Evolutionary conservation across 92 coral and sea anemone species (phyloP).

Genomic region (Ricordea florida): DNA sequence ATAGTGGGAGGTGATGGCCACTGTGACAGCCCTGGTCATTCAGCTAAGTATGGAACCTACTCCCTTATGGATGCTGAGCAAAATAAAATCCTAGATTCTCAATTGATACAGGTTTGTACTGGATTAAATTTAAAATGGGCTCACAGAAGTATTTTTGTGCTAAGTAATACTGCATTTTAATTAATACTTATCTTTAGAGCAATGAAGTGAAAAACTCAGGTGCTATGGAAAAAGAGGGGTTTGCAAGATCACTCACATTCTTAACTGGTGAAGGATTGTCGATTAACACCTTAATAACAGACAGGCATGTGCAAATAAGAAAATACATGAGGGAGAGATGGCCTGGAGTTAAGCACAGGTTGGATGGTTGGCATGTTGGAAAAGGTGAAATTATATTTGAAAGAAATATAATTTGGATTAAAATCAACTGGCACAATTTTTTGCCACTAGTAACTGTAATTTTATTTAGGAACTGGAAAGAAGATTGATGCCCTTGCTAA

Average conservation of each 20-base stretch:
- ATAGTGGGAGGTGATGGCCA: constrained; percentile 48
- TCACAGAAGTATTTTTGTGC: too few relatives aligned
- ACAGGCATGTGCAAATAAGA: constrained; percentile 13
- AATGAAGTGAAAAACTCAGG: too few relatives aligned
- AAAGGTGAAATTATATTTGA: constrained; percentile 6
- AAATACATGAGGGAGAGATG: neutral
- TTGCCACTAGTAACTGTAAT: neutral
- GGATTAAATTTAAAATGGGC: too few relatives aligned
- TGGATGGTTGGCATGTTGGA: constrained; percentile 16
- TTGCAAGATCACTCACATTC: neutral
- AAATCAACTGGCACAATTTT: too few relatives aligned
- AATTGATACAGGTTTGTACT: too few relatives aligned
- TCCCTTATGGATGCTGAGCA: constrained; percentile 29
- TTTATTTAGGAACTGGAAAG: constrained; percentile 4
- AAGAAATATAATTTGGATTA: too few relatives aligned
- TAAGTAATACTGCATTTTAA: neutral
- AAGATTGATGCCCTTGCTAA: constrained; percentile 24
- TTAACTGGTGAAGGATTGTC: neutral
- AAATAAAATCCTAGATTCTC: constrained; percentile 1
- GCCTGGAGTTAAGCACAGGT: constrained; percentile 14
- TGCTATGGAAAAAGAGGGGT: neutral
- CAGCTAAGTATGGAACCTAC: constrained; percentile 31
- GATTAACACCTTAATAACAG: constrained; percentile 1
- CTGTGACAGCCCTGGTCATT: constrained; percentile 51
- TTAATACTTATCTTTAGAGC: too few relatives aligned